A percentile compares a stretch with the other conserved stretches of the same genome.
These are phyloP conservation scores for Egretta garzetta DNA, from an alignment of 2,113 vertebrate species.

Conservation along the genomic window DNA sequence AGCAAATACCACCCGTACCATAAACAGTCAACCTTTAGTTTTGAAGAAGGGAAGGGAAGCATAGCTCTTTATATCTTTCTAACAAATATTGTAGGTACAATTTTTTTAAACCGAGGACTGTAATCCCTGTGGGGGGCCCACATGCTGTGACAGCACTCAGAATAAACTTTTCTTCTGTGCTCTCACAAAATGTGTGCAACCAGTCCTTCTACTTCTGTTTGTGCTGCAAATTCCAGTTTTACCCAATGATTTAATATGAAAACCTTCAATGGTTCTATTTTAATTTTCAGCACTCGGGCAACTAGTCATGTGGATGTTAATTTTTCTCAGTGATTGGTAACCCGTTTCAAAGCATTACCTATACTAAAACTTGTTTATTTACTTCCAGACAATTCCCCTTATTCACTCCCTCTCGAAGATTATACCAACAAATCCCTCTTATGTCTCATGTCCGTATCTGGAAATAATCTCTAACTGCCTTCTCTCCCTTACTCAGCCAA, in stretches of 20 bases:
- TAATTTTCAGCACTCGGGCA: not conserved
- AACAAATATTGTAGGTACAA: not conserved
- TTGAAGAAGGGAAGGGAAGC: not conserved
- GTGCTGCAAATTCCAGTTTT: not conserved
- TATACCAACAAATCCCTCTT: not conserved
- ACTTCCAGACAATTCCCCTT: not conserved
- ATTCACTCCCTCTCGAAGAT: not conserved
- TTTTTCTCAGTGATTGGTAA: not conserved
- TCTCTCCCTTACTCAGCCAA: not conserved
- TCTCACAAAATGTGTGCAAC: not conserved
- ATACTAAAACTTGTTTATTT: not conserved
- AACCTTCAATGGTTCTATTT: not conserved
- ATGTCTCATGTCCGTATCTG: not conserved
- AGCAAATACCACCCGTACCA: not conserved
- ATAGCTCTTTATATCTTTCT: not conserved
- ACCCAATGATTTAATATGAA: not conserved
- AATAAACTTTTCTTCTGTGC: not conserved
- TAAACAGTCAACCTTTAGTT: not conserved
- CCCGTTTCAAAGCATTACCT: not conserved
- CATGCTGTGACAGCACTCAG: not conserved
- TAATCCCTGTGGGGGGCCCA: rapidly evolving
- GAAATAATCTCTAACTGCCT: not conserved
- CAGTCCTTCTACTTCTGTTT: not conserved
- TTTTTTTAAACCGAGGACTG: not conserved
- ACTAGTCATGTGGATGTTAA: not conserved